These are phyloP conservation scores for Anomalospiza imberbis DNA, from an alignment of 2,797 vertebrate genomes.

Conservation along the genomic window DNA sequence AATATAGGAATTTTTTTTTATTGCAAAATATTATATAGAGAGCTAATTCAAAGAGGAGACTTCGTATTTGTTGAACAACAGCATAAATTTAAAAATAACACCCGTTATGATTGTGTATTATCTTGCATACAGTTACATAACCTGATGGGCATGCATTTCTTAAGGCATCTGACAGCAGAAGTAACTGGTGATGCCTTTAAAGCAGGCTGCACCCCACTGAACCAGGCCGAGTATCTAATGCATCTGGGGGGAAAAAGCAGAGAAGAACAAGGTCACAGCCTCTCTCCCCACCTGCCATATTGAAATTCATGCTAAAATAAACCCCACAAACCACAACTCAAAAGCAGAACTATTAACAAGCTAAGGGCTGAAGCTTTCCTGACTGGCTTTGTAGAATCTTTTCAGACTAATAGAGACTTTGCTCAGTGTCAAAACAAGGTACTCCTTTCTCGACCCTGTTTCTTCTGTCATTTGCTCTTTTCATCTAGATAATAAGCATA, in stretches of 20 bases:
- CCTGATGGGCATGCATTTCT: not conserved
- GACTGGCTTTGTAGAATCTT: not conserved
- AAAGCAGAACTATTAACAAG: not conserved
- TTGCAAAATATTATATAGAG: not conserved
- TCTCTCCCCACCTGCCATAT: not conserved
- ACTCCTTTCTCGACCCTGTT: not conserved
- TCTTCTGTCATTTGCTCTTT: not conserved
- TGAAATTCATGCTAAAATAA: not conserved
- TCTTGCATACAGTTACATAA: not conserved
- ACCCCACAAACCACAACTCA: not conserved
- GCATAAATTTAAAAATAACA: not conserved
- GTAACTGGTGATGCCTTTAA: not conserved
- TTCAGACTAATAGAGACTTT: not conserved
- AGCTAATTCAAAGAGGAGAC: not conserved
- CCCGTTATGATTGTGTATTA: fast-evolving
- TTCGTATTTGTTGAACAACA: not conserved
- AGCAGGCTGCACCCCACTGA: not conserved
- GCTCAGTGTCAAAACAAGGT: not conserved
- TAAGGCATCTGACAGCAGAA: not conserved
- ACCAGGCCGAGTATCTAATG: not conserved
- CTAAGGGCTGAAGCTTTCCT: not conserved
- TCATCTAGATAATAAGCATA: not conserved
- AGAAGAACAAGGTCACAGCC: not conserved
- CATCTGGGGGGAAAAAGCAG: not conserved
- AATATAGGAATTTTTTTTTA: not conserved